Base-by-base conservation (phyloP, 2,797 vertebrate genomes). In the Dallia pectoralis region DNA sequence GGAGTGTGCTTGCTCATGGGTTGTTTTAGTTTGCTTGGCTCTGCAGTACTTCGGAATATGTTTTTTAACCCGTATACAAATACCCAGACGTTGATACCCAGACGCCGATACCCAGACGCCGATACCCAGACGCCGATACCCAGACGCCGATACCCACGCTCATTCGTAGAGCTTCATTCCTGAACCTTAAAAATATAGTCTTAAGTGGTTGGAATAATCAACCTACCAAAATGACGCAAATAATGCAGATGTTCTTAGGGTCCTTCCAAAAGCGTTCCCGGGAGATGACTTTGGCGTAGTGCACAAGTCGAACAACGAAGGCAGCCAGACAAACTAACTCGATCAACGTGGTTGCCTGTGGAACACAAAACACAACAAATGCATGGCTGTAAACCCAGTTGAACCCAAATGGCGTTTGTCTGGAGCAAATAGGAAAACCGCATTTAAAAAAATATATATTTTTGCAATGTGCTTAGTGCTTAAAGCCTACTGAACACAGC, bases 221-320 rank as follows among this genome's bases (percentile, higher is more conserved):
- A 0, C 53, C n/a, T 59, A 59, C 53, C 53, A 59, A 59, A 59
- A 59, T 59, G 53, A 25, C 92, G 74, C 89, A 86, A 67, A 99
- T 91, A 86, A 98, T 92, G 89, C 96, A 98, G 87, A 99, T 95
- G 84, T 97, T 98, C 78, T 99, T 97, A 18, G 94, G 93, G 76
- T 98, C 97, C 81, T 94, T 97, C 96, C 97, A 97, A 88, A 99
- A 98, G 22, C 94, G 85, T 0, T 79, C 86, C 2, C 88, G 85
- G 30, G 91, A 93, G 30, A 95, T 96, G 73, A 98, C 93, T 72
- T 92, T 95, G 49, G 95, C 94, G 72, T 95, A 98, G 74, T 98
- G 97, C 0, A 91, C 65, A 4, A 98, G 89, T 0, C 97, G 92
- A 0, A 87, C 36, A 0, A 93, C 87, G 87, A 98, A 97, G 27